These are phyloP conservation scores for Drosophila saltans DNA, from an alignment of 1,140 invertebrate genomes.

Conservation along the genomic window DNA sequence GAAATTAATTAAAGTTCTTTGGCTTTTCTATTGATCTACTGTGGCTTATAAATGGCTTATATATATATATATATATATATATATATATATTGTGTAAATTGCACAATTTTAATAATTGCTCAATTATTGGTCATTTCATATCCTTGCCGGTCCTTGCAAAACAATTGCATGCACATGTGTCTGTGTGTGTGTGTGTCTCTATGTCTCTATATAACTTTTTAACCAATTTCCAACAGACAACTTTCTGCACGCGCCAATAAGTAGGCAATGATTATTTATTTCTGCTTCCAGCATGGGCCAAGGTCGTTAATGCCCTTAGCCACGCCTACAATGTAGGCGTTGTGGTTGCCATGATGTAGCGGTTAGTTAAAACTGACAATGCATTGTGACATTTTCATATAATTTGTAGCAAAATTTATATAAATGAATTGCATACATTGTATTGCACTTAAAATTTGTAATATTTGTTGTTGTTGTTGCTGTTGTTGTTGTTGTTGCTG, in stretches of 20 bases:
- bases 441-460: background rate
- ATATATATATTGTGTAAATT: background rate
- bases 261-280: constrained; percentile 21
- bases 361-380: background rate
- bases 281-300: too few species aligned
- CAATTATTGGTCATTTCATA: background rate
- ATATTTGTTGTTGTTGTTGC: too few species aligned
- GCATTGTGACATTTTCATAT: background rate
- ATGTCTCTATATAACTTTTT: constrained; percentile 13
- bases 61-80: too few species aligned
- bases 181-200: background rate
- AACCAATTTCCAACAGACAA: constrained; percentile 6
- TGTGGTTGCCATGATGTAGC: too few species aligned
- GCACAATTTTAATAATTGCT: constrained; percentile 1
- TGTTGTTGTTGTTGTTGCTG: too few species aligned
- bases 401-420: background rate
- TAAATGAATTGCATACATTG: background rate
- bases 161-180: too few species aligned
- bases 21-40: background rate
- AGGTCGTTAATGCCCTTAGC: too few species aligned
- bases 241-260: background rate
- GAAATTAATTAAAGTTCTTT: background rate
- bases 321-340: too few species aligned
- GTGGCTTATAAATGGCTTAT: background rate
- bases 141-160: background rate